These are phyloP conservation scores for Rhynchotus rufescens DNA, from an alignment of 2,797 vertebrate genomes.

Conservation along the genomic window DNA sequence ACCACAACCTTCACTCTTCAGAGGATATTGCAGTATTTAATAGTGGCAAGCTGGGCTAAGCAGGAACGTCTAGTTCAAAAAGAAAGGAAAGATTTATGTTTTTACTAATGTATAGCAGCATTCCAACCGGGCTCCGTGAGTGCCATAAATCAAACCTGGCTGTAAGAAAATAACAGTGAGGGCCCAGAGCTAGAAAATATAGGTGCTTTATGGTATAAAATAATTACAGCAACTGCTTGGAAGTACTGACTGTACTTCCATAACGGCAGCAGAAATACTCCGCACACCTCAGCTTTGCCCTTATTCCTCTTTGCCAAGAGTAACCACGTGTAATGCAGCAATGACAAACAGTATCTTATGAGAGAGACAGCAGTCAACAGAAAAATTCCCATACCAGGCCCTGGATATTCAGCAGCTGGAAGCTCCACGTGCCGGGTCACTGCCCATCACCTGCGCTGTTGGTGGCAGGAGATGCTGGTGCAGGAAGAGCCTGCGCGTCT, in stretches of 20 bases:
- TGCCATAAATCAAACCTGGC: slow-evolving; percentile 28
- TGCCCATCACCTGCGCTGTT: too few relatives aligned
- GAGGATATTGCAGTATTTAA: slow-evolving; percentile 27
- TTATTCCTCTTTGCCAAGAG: neutral
- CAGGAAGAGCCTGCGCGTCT: rapidly evolving
- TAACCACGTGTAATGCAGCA: neutral
- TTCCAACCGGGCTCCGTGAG: neutral
- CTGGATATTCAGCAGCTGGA: neutral
- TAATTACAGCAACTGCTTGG: neutral
- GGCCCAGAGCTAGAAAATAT: neutral
- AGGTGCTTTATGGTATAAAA: neutral
- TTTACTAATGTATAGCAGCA: slow-evolving; percentile 6
- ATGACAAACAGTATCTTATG: neutral
- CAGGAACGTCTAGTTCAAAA: neutral
- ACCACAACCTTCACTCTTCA: neutral
- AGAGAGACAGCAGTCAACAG: neutral
- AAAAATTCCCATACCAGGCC: neutral
- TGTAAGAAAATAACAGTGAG: neutral
- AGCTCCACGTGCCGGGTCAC: rapidly evolving
- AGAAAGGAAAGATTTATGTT: neutral
- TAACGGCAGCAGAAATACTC: neutral
- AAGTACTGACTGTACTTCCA: neutral
- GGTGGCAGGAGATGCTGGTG: rapidly evolving
- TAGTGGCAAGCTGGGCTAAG: neutral
- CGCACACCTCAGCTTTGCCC: neutral